A percentile compares a stretch with the other conserved stretches of the same genome.
phyloP scores from a whole-genome alignment of 2,113 vertebrate species.

The Perognathus longimembris region DNA sequence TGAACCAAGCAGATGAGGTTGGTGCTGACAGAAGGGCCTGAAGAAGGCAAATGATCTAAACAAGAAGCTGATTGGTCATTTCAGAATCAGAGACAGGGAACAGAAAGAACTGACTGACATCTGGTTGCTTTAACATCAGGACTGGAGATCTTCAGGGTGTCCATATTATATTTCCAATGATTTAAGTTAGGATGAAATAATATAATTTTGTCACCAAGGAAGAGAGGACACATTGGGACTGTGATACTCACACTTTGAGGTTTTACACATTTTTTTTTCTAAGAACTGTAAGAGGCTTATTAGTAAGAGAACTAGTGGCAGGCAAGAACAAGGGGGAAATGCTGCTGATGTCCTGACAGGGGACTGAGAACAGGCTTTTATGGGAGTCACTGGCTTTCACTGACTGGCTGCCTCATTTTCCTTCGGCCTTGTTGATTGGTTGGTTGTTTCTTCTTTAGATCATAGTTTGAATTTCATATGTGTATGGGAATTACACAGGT shows the following conservation, averaged over 20 bases:
- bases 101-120: not conserved
- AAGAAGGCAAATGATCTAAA: not conserved
- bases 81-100: not conserved
- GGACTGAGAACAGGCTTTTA: no score
- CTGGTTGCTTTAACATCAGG: not conserved
- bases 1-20: not conserved
- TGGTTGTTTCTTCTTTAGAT: no score
- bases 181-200: slow-evolving; percentile 7
- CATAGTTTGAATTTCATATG: no score
- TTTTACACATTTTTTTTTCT: no score
- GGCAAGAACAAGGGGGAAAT: no score
- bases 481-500: not conserved
- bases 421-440: no score
- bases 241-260: not conserved
- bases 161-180: not conserved
- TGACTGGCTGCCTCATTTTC: no score
- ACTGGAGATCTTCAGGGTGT: not conserved
- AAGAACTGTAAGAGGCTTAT: no score
- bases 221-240: not conserved
- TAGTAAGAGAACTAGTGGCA: no score
- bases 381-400: no score
- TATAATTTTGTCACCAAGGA: not conserved
- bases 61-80: not conserved
- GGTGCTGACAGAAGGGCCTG: not conserved
- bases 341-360: no score